Base-by-base conservation (phyloP, 2,797 vertebrate genomes). In the Sebastes alutus region DNA sequence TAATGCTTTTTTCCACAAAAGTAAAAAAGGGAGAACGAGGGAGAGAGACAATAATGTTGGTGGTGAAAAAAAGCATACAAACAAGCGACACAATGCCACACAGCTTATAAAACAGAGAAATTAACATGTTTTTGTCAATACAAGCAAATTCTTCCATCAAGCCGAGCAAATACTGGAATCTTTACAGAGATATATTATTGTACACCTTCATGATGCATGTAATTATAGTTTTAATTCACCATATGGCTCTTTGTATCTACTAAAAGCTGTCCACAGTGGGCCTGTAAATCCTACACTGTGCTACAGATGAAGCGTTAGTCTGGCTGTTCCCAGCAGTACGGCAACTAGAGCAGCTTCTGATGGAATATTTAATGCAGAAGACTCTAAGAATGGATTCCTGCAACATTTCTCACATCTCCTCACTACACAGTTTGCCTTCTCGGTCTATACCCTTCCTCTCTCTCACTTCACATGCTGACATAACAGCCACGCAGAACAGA, bases 291-390 rank as follows among this genome's bases (percentile, higher is more conserved):
- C 38, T 29, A 38, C 78, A 54, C 69, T 23, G 32, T 67, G 82
- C 64, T 82, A 71, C 66, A 88, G 72, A 85, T 77, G 49, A 81
- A 78, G 86, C 67, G 66, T 75, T 81, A 25, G 74, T 42, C 59
- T 74, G 52, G 52, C 69, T 62, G 77, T 81, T 77, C 77, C 81
- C 70, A 52, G 68, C 72, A 77, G 85, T 75, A 22, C 16, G 42
- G 83, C 77, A 88, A 77, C 71, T 75, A 81, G 72, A 91, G 82
- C 84, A 82, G 85, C 88, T 90, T 88, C 88, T 86, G 87, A 87
- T 89, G 73, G 89, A 93, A 92, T 91, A 83, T 87, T 87, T 82
- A 83, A 90, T 89, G 85, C 4, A 14, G 18, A 72, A 75, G 78
- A 69, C 70, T 83, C 77, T 60, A 73, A 89, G 87, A 91, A 91